phyloP scores from a whole-genome alignment of 2,888 invertebrate species.

The Leucania comma region DNA sequence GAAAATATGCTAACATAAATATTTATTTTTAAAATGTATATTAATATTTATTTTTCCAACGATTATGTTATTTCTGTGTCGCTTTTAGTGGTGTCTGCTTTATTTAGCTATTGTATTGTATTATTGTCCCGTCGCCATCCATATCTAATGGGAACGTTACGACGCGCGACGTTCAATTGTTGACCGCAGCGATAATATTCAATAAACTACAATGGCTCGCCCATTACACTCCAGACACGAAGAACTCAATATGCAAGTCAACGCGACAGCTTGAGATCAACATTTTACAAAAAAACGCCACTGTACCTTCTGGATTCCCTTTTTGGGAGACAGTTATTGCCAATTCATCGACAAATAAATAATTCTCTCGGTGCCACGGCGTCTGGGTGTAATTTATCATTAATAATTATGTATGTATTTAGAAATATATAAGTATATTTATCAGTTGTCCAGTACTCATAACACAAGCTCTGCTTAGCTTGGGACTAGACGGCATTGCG shows the following conservation, averaged over 20 bases:
- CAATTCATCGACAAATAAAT: too few relatives aligned
- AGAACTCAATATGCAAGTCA: not conserved
- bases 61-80: not conserved
- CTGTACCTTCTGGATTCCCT: too few relatives aligned
- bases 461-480: too few relatives aligned
- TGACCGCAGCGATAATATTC: conserved; percentile 8
- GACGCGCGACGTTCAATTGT: not conserved
- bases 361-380: too few relatives aligned
- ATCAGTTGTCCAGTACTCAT: too few relatives aligned
- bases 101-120: conserved; percentile 1
- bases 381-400: too few relatives aligned
- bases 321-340: too few relatives aligned
- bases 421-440: too few relatives aligned
- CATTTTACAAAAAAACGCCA: too few relatives aligned
- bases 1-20: conserved; percentile 14
- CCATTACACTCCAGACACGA: not conserved
- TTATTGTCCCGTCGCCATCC: conserved; percentile 16
- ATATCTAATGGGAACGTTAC: conserved; percentile 8
- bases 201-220: conserved; percentile 9
- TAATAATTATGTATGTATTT: too few relatives aligned
- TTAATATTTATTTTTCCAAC: conserved; percentile 8
- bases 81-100: not conserved
- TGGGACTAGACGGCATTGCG: too few relatives aligned
- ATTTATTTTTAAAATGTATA: not conserved
- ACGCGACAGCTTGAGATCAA: too few relatives aligned